Evolutionary conservation across 2,113 vertebrate genomes (phyloP), one percentile per base, ranked within the genome.

Genomic region (Diadophis punctatus): DNA sequence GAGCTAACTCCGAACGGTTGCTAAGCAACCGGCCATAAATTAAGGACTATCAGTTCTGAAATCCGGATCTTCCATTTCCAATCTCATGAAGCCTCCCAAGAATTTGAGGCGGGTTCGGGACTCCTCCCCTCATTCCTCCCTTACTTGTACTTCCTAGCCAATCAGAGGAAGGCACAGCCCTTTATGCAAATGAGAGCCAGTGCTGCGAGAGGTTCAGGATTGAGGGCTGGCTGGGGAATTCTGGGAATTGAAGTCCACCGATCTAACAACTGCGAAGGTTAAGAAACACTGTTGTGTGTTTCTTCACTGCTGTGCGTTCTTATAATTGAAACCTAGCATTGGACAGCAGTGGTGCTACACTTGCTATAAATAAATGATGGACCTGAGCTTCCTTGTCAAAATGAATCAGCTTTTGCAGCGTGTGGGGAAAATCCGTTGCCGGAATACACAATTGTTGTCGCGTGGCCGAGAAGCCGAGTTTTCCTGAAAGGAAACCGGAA

Each of bases 311-410:
- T 74, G 30, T 74, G 14, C 1, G n/a, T 74, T 34, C 60, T 68
- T 2, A 68, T n/a, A 63, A n/a, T 63, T 74, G 91, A 94, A 93
- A 25, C 11, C n/a, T 5, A 20, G 55, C 34, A 48, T 92, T 90
- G 91, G 84, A 86, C 80, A 63, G 52, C 22, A 91, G 39, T 1
- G 9, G 51, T 80, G 30, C 60, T 43, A 11, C 86, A 1, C 55
- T 90, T 27, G 1, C 8, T 90, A 91, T 94, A 63, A 94, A 92
- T 93, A 93, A 92, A 88, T 94, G 80, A 91, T 94, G 68, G 63
- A 4, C 18, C 4, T 39, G 1, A 27, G 23, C 48, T 89, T 55
- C 63, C 90, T 90, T 46, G 89, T 90, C 46, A 48, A 43, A 88
- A 30, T 51, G 30, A 74, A 88, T 46, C 90, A 56, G 1, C 55